Conservation (phyloP, 2,888 invertebrate genomes). For the Nephrocerus scutellatus region DNA sequence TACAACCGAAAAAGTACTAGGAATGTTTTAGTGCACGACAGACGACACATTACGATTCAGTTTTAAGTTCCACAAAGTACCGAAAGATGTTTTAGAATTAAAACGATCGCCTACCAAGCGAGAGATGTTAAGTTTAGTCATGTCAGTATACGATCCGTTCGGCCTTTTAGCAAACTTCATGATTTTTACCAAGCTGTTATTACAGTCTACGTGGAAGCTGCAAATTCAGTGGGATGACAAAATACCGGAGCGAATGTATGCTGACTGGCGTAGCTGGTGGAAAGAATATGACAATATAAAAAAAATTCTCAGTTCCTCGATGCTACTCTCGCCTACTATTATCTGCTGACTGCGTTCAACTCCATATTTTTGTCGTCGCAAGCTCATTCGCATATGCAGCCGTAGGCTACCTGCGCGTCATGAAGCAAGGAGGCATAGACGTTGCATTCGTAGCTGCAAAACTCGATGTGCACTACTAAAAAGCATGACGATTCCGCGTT, state of each 20-base stretch:
- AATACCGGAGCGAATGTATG: slow-evolving; percentile 10
- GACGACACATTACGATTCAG: slow-evolving; percentile 19
- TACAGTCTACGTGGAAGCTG: slow-evolving; percentile 7
- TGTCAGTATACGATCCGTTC: slow-evolving; percentile 28
- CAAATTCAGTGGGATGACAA: slow-evolving; percentile 18
- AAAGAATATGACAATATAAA: neutral
- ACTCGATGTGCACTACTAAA: slow-evolving; percentile 16
- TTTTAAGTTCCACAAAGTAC: slow-evolving; percentile 10
- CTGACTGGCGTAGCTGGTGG: slow-evolving; percentile 1
- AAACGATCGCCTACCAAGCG: slow-evolving; percentile 21
- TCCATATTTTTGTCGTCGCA: slow-evolving; percentile 19
- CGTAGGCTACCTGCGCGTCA: slow-evolving; percentile 17
- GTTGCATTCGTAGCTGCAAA: slow-evolving; percentile 17
- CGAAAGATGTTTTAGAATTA: slow-evolving; percentile 9
- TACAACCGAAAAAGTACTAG: slow-evolving; percentile 13
- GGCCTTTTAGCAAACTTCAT: slow-evolving; percentile 24
- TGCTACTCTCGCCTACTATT: slow-evolving; percentile 14
- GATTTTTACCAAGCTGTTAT: slow-evolving; percentile 8
- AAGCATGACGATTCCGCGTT: slow-evolving; percentile 10
- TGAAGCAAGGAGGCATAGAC: slow-evolving; percentile 9
- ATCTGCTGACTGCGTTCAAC: slow-evolving; percentile 9
- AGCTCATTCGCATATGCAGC: slow-evolving; percentile 18
- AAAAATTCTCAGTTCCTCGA: slow-evolving; percentile 9
- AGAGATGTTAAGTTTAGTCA: slow-evolving; percentile 21
- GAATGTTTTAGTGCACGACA: slow-evolving; percentile 16